Conservation (phyloP, 2,888 invertebrate genomes). For the Rhogogaster chlorosoma region DNA sequence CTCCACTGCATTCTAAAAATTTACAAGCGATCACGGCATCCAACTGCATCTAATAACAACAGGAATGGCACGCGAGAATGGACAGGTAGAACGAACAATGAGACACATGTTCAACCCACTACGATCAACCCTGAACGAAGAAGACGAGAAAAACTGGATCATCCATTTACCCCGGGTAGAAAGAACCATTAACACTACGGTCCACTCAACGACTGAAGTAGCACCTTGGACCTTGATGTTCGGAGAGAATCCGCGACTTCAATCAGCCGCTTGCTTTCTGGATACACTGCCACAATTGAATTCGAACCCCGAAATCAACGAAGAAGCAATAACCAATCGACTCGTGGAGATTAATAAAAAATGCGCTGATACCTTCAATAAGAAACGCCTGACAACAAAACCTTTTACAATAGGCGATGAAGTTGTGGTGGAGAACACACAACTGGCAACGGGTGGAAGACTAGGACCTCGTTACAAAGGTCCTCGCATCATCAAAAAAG, state of each 20-base stretch:
- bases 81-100: constrained; percentile 56
- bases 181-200: constrained; percentile 55
- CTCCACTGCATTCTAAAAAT: constrained; percentile 53
- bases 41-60: constrained; percentile 58
- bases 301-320: constrained; percentile 13
- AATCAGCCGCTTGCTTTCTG: constrained; percentile 56
- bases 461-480: constrained; percentile 56
- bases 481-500: constrained; percentile 54
- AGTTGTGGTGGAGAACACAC: constrained; percentile 58
- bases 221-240: constrained; percentile 53
- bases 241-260: constrained; percentile 57
- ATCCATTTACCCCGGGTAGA: constrained; percentile 51
- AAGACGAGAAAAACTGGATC: constrained; percentile 52
- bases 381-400: background rate
- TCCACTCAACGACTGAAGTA: constrained; percentile 49
- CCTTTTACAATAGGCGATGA: constrained; percentile 15
- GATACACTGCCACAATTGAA: constrained; percentile 48
- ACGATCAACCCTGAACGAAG: constrained; percentile 48
- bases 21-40: constrained; percentile 43
- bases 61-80: constrained; percentile 58
- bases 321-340: background rate
- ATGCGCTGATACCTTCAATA: background rate
- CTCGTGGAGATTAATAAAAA: background rate
- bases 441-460: constrained; percentile 58
- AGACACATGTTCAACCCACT: constrained; percentile 54